Evolutionary conservation across 2,888 invertebrate species (phyloP).

Genomic region (Latrodectus hesperus): DNA sequence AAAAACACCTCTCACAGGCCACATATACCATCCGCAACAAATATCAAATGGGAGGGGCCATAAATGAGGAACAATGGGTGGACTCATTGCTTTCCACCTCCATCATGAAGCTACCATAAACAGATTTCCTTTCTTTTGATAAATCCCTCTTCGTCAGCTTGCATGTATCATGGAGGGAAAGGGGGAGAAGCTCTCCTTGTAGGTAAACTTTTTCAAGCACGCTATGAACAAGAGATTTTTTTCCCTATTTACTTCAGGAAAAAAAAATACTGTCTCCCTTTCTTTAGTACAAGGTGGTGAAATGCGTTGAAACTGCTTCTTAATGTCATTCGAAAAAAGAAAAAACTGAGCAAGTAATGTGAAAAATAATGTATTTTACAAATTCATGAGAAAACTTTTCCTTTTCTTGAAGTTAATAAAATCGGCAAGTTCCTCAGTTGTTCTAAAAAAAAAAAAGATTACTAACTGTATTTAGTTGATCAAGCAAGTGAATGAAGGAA

Average conservation of each 20-base stretch:
- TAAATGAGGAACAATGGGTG: background rate
- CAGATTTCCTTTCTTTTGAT: constrained; percentile 9
- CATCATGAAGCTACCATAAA: constrained; percentile 58
- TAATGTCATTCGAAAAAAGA: too few species aligned
- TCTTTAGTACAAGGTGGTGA: constrained; percentile 24
- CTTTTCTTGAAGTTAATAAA: too few species aligned
- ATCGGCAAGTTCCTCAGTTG: too few species aligned
- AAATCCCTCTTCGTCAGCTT: constrained; percentile 3
- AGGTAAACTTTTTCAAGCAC: constrained; percentile 51
- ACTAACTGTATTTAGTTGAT: too few species aligned
- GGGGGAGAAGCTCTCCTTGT: constrained; percentile 32
- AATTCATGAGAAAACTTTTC: too few species aligned
- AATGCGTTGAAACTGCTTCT: constrained; percentile 12
- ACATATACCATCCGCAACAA: constrained; percentile 33
- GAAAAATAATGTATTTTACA: too few species aligned
- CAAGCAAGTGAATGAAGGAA: too few species aligned
- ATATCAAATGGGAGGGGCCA: constrained; percentile 18
- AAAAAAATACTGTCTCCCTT: background rate
- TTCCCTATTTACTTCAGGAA: background rate
- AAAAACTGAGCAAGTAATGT: too few species aligned
- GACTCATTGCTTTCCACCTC: constrained; percentile 35
- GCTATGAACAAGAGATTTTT: constrained; percentile 19
- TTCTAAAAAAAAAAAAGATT: too few species aligned
- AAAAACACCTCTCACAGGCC: constrained; percentile 44
- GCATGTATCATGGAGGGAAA: constrained; percentile 29